Evolutionary conservation across 2,888 invertebrate genomes (phyloP), one percentile per base, ranked within the genome.

Genomic region (Autographa gamma): DNA sequence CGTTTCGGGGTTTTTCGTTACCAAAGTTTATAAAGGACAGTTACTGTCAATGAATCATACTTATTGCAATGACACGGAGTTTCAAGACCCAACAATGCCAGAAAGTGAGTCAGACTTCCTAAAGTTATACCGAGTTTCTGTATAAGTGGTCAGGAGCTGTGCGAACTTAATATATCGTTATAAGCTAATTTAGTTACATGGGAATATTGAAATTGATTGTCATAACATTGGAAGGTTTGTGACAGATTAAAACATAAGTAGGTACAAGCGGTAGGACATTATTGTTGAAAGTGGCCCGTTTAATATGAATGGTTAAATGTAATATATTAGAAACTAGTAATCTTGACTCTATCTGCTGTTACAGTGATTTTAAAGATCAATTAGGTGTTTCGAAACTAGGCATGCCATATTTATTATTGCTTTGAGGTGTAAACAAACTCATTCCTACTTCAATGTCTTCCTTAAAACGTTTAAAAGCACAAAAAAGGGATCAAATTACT

Each of bases 1-100:
- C 59, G 8, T 32, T 58, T 34, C 25, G 25, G 69, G 59, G 62
- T 79, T 81, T 77, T 67, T 64, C 16, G n/a, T 61, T 74, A 62
- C 64, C 54, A 19, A 60, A 71, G 19, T 54, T 60, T 18, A 60
- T 18, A 58, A 63, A 63, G 79, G 58, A 76, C 66, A 71, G 62
- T 41, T 31, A 68, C 52, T 60, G n/a, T 16, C 56, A 75, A 76
- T 86, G 86, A 86, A 69, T 86, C 86, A 86, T 79, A 66, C 74
- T 63, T 61, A 65, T 58, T 41, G 54, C 54, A 64, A 59, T 69
- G 73, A 80, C 75, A 79, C 79, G 74, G 38, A 16, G 66, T 77
- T 80, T 74, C 75, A 71, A 64, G 69, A 69, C 66, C 63, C 7
- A 71, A 79, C 74, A 85, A 85, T 86, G 62, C 77, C 60, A 59